phyloP scores from a whole-genome alignment of 2,888 invertebrate genomes.

The Thereva nobilitata region DNA sequence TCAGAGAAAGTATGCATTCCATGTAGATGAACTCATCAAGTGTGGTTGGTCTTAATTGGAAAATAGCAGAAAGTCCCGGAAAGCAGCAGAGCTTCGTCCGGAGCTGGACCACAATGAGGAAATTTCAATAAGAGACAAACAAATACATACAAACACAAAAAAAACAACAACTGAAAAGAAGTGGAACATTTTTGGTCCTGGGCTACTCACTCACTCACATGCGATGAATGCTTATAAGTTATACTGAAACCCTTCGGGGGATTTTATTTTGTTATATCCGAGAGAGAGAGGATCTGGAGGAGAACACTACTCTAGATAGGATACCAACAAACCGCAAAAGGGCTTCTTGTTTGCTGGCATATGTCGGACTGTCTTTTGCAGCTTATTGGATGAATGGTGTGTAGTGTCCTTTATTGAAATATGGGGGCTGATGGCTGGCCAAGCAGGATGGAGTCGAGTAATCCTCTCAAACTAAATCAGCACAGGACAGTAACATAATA shows the following conservation, averaged over 20 bases:
- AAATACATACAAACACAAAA: neutral
- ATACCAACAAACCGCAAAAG: too few relatives aligned
- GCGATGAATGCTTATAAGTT: slow-evolving; percentile 8
- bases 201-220: slow-evolving; percentile 5
- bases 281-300: too few relatives aligned
- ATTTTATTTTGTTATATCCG: neutral
- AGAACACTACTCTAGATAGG: too few relatives aligned
- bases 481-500: too few relatives aligned
- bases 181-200: neutral
- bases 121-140: slow-evolving; percentile 4
- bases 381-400: too few relatives aligned
- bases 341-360: too few relatives aligned
- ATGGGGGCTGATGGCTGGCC: too few relatives aligned
- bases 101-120: neutral
- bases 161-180: neutral
- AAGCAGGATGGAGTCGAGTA: too few relatives aligned
- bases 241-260: neutral
- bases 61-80: neutral
- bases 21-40: slow-evolving; percentile 20
- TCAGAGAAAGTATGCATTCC: slow-evolving; percentile 18
- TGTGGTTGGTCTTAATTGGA: slow-evolving; percentile 12
- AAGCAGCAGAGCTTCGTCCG: neutral
- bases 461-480: too few relatives aligned
- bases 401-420: too few relatives aligned
- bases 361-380: too few relatives aligned